phyloP scores from a whole-genome alignment of 2,797 vertebrate species.

The Eulemur coronatus region DNA sequence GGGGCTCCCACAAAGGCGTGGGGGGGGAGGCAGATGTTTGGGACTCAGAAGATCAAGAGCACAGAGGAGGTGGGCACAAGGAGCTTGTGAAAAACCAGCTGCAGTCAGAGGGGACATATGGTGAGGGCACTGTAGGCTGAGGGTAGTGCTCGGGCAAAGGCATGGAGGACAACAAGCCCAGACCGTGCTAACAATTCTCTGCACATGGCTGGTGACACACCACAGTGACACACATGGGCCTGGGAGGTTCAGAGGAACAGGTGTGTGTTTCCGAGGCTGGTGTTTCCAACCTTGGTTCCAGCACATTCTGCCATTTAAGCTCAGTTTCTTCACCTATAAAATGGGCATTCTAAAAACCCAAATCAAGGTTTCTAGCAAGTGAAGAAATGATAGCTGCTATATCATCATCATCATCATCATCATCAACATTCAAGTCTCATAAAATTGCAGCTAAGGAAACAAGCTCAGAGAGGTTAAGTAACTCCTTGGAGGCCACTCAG shows the following conservation, averaged over 20 bases:
- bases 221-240: background rate
- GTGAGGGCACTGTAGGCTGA: fast-evolving
- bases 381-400: background rate
- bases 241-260: background rate
- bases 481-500: background rate
- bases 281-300: background rate
- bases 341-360: background rate
- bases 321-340: background rate
- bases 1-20: background rate
- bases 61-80: background rate
- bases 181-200: fast-evolving
- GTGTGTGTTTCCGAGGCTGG: background rate
- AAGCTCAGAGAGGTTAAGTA: background rate
- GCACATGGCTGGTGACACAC: fast-evolving
- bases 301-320: background rate
- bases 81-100: background rate
- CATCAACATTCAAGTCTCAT: background rate
- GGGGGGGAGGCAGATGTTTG: background rate
- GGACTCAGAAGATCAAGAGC: background rate
- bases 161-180: background rate
- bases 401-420: no score
- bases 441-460: background rate
- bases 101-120: background rate
- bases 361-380: background rate
- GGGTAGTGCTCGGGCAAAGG: background rate